phyloP scores from a whole-genome alignment of 2,113 vertebrate species.

The Hipposideros armiger region DNA sequence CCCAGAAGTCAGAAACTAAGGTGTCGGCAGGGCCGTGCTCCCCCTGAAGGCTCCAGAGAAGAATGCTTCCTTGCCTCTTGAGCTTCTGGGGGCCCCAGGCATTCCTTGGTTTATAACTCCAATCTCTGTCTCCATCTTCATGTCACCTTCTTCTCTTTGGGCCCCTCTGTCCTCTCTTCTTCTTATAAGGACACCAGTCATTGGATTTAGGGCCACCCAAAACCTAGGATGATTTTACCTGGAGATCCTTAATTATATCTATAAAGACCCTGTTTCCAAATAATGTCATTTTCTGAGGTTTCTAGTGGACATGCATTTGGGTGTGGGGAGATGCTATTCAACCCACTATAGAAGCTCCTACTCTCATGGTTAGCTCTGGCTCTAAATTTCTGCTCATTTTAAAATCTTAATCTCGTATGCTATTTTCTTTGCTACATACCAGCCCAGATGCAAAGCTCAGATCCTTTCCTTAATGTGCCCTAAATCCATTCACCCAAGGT shows the following conservation, averaged over 20 bases:
- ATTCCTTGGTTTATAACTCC: background rate
- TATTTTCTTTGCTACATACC: background rate
- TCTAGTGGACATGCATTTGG: background rate
- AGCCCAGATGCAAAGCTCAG: background rate
- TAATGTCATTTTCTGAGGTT: background rate
- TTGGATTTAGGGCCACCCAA: background rate
- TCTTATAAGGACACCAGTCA: background rate
- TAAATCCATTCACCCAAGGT: background rate
- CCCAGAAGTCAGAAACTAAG: background rate
- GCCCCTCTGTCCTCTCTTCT: background rate
- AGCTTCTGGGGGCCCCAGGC: background rate
- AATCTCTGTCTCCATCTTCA: background rate
- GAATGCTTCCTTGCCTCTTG: background rate
- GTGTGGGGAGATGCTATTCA: background rate
- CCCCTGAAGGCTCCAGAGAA: background rate
- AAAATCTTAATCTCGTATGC: background rate
- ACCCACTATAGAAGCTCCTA: background rate
- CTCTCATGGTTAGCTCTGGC: background rate
- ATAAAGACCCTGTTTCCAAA: background rate
- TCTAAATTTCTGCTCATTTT: background rate
- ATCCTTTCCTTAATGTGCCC: background rate
- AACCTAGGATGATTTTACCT: background rate
- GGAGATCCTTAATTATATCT: background rate
- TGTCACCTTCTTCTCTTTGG: background rate
- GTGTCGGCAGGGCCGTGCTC: background rate